These are phyloP conservation scores for Steinernema carpocapsae DNA, from an alignment of 2,888 invertebrate genomes.

Conservation along the genomic window DNA sequence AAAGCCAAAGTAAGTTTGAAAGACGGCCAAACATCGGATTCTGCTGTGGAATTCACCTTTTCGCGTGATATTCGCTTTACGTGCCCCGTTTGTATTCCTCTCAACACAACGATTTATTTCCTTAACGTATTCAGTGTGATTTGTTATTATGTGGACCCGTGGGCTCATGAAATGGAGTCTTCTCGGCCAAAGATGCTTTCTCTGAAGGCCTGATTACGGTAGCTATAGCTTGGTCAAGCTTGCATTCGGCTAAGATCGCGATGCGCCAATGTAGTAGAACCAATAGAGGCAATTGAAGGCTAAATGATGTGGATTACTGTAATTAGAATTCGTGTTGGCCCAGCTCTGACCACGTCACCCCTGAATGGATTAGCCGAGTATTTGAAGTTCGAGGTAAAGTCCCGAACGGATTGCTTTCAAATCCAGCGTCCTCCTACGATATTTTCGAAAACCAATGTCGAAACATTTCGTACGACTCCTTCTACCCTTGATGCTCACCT, in stretches of 20 bases:
- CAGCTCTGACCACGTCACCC: too few species aligned
- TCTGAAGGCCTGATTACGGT: neutral
- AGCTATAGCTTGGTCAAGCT: too few species aligned
- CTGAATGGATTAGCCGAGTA: neutral
- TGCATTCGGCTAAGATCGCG: conserved; percentile 45
- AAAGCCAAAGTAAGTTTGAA: neutral
- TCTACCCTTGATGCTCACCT: neutral
- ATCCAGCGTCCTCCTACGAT: neutral
- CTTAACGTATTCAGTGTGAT: neutral
- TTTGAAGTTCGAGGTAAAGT: too few species aligned
- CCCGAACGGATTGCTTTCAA: neutral
- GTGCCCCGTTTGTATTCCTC: conserved; percentile 6
- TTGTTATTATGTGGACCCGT: neutral
- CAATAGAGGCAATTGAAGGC: conserved; percentile 69
- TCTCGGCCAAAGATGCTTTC: neutral
- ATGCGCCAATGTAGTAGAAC: conserved; percentile 68
- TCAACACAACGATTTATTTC: neutral
- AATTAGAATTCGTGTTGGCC: too few species aligned
- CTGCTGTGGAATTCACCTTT: neutral
- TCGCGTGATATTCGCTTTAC: conserved; percentile 22
- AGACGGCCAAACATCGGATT: neutral
- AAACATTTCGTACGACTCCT: too few species aligned
- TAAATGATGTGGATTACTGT: conserved; percentile 21
- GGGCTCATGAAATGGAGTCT: too few species aligned
- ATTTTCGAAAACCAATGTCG: too few species aligned